Percentiles rank a stretch among this genome's conserved stretches.
These are phyloP conservation scores for Pseudachorutes palmiensis DNA, from an alignment of 1,140 invertebrate species.

Conservation along the genomic window DNA sequence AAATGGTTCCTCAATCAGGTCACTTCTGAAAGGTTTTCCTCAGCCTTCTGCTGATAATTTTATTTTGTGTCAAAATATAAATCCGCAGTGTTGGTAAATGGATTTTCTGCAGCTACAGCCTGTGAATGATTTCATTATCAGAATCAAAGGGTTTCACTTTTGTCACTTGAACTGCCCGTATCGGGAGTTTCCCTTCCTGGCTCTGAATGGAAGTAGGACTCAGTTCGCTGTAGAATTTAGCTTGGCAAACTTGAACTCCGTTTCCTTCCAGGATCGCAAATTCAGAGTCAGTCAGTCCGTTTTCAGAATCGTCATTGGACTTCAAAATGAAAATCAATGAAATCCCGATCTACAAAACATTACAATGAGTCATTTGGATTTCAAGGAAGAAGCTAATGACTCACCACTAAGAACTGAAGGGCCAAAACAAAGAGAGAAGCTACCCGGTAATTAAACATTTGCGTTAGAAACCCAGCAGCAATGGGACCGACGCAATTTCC, in stretches of 20 bases:
- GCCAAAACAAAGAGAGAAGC: neutral
- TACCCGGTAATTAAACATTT: neutral
- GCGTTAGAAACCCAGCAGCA: neutral
- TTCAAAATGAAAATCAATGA: neutral
- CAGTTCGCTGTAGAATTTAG: slow-evolving; percentile 14
- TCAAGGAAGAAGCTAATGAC: neutral
- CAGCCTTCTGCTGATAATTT: no score
- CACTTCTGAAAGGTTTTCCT: no score
- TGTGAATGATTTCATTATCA: no score
- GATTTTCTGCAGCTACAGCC: no score
- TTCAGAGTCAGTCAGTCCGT: slow-evolving; percentile 1
- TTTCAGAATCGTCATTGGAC: neutral
- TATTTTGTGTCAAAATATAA: no score
- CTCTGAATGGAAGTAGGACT: neutral
- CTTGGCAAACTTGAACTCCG: neutral
- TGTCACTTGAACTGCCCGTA: neutral
- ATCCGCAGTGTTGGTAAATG: no score
- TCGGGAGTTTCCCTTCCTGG: neutral
- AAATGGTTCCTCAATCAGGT: no score
- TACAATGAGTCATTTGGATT: slow-evolving; percentile 3
- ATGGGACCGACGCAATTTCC: slow-evolving; percentile 59
- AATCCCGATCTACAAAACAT: slow-evolving; percentile 5
- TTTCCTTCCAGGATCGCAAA: slow-evolving; percentile 1
- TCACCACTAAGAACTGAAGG: slow-evolving; percentile 10
- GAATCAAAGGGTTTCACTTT: neutral